Percentiles rank a stretch among this genome's conserved stretches.
Evolutionary conservation across 2,888 invertebrate species (phyloP).

Genomic region (Trachelus troglodyta): DNA sequence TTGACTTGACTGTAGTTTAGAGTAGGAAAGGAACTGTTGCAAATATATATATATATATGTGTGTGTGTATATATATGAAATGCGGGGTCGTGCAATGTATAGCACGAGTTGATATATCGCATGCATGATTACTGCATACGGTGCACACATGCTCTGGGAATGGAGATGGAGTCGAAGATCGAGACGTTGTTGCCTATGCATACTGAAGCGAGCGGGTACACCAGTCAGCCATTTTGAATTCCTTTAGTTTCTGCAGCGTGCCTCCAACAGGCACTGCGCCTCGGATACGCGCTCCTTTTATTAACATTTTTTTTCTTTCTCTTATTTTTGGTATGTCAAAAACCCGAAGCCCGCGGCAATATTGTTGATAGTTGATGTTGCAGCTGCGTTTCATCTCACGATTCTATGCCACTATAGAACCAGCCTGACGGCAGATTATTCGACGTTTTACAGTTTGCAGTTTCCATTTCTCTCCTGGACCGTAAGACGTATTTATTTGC

Average conservation of each 20-base stretch:
- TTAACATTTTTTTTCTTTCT: conserved; percentile 44
- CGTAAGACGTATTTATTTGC: neutral
- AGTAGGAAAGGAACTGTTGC: neutral
- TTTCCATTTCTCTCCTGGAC: neutral
- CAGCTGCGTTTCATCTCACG: conserved; percentile 34
- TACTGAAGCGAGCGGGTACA: conserved; percentile 27
- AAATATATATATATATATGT: neutral
- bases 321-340: conserved; percentile 34
- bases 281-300: conserved; percentile 45
- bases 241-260: conserved; percentile 41
- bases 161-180: neutral
- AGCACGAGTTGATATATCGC: neutral
- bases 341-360: conserved; percentile 51
- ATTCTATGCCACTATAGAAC: neutral
- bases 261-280: conserved; percentile 3
- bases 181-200: conserved; percentile 34
- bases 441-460: neutral
- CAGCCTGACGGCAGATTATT: conserved; percentile 2
- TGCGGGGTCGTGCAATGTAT: neutral
- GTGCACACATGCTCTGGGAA: neutral
- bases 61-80: neutral
- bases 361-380: conserved; percentile 64
- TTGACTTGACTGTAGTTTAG: neutral
- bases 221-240: conserved; percentile 64
- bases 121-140: neutral